Conservation (phyloP, 2,888 invertebrate species). For the Agrotis ipsilon region DNA sequence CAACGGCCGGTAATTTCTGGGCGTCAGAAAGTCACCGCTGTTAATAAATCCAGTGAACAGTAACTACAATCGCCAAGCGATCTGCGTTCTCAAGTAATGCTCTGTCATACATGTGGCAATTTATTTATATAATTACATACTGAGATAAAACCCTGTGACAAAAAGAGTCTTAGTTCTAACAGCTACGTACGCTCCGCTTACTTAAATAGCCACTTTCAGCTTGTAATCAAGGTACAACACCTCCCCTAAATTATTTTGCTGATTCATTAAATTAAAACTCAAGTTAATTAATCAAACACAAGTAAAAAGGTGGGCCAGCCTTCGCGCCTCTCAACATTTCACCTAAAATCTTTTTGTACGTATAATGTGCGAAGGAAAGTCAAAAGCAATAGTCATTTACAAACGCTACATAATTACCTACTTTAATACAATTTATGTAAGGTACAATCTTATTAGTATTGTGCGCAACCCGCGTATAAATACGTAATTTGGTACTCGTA, state of each 20-base stretch:
- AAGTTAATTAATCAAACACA: conserved; percentile 47
- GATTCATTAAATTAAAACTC: conserved; percentile 44
- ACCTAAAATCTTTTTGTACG: conserved; percentile 5
- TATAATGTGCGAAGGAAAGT: conserved; percentile 6
- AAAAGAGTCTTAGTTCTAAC: too few species aligned
- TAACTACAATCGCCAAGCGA: too few species aligned
- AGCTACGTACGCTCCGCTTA: too few species aligned
- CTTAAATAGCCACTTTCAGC: conserved; percentile 5
- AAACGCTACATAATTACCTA: conserved; percentile 25
- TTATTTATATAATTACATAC: too few species aligned
- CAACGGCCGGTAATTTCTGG: too few species aligned
- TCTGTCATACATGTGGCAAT: too few species aligned
- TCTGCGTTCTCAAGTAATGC: too few species aligned
- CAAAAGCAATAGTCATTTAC: conserved; percentile 32
- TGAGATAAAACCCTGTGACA: too few species aligned
- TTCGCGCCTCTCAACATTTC: background rate
- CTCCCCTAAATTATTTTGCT: conserved; percentile 27
- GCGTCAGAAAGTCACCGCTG: too few species aligned
- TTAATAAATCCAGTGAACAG: too few species aligned
- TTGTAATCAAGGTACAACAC: conserved; percentile 24
- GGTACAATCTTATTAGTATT: conserved; percentile 8
- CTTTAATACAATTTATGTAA: conserved; percentile 22
- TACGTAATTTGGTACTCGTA: conserved; percentile 33
- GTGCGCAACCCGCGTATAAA: conserved; percentile 11
- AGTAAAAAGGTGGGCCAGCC: conserved; percentile 10